Evolutionary conservation across 2,797 vertebrate genomes (phyloP), one percentile per base, ranked within the genome.

Genomic region (Melanotaenia trifasciata): DNA sequence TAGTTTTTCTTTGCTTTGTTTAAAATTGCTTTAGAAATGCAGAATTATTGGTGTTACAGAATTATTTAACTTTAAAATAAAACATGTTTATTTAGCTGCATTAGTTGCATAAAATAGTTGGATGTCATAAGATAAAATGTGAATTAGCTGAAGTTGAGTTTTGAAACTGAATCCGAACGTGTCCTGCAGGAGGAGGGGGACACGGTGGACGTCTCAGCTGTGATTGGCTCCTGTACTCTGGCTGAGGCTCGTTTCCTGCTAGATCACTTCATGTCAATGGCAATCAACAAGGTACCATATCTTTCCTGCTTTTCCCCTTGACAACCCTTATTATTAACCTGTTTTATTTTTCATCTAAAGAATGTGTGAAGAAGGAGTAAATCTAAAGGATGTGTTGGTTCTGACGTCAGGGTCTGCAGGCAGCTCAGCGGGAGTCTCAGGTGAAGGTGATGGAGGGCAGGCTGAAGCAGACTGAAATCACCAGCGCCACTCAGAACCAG

Each of bases 381-480:
- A 4, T 20, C 16, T 0, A n/a, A 43, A n/a, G 3, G 4, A 59
- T 4, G 18, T 35, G 10, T 69, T 71, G 28, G 9, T 5, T 68
- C 10, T 58, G 43, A 4, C 32, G 1, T 2, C 74, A 99, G 98
- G 98, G 98, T 85, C 95, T 99, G 51, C 98, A 97, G 90, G 97
- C 96, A 5, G 97, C 98, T 53, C 98, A 99, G 92, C 97, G 95
- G 81, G 97, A 99, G 87, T 97, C 97, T 63, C 97, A 99, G 93
- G 96, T 99, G 91, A 99, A 98, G 94, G 96, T 99, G 90, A 96
- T 99, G 84, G 97, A 99, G 94, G 97, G 97, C 40, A 92, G 97
- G 24, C 95, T 99, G 84, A 99, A 98, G 82, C 98, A 99, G 93
- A 99, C 96, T 0, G 97, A 99, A 92, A 98, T 99, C 80, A 99